Base-by-base conservation (phyloP, 2,888 invertebrate genomes). In the Parnassius smintheus region DNA sequence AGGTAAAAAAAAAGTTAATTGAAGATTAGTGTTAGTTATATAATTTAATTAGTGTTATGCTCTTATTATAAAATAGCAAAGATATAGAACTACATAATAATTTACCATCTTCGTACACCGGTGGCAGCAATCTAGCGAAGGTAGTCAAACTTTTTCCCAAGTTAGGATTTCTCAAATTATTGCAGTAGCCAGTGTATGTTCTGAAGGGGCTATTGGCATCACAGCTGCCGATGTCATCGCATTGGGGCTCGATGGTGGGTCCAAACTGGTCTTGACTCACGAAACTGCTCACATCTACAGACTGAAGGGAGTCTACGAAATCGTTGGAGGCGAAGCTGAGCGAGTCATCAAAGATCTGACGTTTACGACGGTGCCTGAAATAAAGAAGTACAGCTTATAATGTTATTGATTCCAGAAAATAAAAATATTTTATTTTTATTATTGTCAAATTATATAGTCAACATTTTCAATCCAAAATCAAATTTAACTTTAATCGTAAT, bases 81-180 rank as follows among this genome's bases (percentile, higher is more conserved):
- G 11, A 1, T 1, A 45, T 45, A 12, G 12, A 46, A 2, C 12
- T 54, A 9, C 25, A 48, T 22, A n/a, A 46, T 35, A 65, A 75
- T 87, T 89, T 76, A 94, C 95, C 97, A 80, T 98, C 97, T 85
- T 97, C 97, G 82, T 98, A 98, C 62, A 94, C 95, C 2, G 97
- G 96, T 0, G 97, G 97, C 65, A 98, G 79, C 65, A 98, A 87
- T 70, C 98, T 94, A 0, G 96, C 95, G 77, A 98, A 97, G 0
- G 96, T 96, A 0, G 97, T 96, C 75, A 98, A 89, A 72, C 97
- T 95, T 78, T 96, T 96, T 18, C 97, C 98, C 75, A 96, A 93
- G 63, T 93, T 94, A 0, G 97, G 97, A 76, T 96, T 96, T 45
- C 96, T 93, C 57, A 98, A 82, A 78, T 98, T 98, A 76, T 98